Evolutionary conservation across 2,888 invertebrate genomes (phyloP).

Genomic region (Plebejus melissa): DNA sequence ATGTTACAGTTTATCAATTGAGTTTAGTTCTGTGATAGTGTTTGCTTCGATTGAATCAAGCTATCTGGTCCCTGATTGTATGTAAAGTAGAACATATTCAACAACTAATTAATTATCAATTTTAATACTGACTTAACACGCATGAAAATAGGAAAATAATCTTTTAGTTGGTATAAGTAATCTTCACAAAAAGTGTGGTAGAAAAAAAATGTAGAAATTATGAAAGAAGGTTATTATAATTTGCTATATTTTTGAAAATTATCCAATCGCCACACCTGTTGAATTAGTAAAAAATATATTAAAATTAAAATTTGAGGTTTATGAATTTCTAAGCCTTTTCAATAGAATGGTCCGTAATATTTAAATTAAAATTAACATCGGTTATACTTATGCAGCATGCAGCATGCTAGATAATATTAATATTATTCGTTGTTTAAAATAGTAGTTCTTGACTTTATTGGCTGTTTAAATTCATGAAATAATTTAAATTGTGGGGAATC

Average conservation of each 20-base stretch:
- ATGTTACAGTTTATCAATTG: neutral
- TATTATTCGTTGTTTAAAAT: no score
- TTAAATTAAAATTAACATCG: no score
- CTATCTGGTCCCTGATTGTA: neutral
- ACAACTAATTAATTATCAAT: neutral
- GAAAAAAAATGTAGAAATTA: neutral
- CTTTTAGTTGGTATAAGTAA: neutral
- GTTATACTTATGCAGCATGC: no score
- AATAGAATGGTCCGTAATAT: no score
- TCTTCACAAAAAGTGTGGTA: no score
- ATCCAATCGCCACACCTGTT: neutral
- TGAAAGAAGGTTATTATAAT: neutral
- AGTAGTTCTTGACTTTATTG: no score
- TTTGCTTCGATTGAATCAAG: neutral
- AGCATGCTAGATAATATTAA: no score
- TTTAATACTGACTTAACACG: neutral
- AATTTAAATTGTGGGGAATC: no score
- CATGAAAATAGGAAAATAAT: neutral
- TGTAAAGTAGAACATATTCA: neutral
- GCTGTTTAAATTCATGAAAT: no score
- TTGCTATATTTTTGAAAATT: neutral
- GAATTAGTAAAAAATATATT: neutral
- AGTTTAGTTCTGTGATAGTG: neutral
- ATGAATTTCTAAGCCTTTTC: no score
- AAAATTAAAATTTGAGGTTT: neutral